phyloP scores from a whole-genome alignment of 1,140 invertebrate genomes.

The Drosophila baimaii region DNA sequence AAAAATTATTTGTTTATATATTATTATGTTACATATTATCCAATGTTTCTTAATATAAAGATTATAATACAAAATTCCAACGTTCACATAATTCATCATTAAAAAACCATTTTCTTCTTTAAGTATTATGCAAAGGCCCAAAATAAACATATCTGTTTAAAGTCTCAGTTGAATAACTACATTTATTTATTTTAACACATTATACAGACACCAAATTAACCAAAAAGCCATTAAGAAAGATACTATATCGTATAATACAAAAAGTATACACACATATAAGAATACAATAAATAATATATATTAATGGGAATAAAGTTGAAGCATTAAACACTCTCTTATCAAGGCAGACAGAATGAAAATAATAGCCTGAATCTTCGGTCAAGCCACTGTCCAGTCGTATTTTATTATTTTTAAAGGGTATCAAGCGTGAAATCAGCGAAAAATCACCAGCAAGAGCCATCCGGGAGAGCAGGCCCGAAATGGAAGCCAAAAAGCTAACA shows the following conservation, averaged over 20 bases:
- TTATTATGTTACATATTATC: no score
- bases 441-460: constrained; percentile 54
- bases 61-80: no score
- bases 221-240: neutral
- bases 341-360: neutral
- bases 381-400: no score
- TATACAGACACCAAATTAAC: neutral
- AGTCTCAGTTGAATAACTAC: neutral
- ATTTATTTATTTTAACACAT: neutral
- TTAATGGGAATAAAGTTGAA: neutral
- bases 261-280: rapidly evolving
- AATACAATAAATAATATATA: neutral
- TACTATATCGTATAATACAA: neutral
- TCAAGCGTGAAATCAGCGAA: constrained; percentile 40
- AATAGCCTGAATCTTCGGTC: no score
- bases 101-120: no score
- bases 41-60: no score
- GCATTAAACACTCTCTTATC: neutral
- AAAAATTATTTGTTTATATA: no score
- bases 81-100: no score
- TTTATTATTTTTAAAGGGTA: constrained; percentile 13
- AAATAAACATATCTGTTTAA: no score
- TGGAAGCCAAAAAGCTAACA: constrained; percentile 45
- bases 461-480: constrained; percentile 15
- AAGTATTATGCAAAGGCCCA: no score